These are phyloP conservation scores for Amphipyra tragopoginis DNA, from an alignment of 2,888 invertebrate species.

Conservation along the genomic window DNA sequence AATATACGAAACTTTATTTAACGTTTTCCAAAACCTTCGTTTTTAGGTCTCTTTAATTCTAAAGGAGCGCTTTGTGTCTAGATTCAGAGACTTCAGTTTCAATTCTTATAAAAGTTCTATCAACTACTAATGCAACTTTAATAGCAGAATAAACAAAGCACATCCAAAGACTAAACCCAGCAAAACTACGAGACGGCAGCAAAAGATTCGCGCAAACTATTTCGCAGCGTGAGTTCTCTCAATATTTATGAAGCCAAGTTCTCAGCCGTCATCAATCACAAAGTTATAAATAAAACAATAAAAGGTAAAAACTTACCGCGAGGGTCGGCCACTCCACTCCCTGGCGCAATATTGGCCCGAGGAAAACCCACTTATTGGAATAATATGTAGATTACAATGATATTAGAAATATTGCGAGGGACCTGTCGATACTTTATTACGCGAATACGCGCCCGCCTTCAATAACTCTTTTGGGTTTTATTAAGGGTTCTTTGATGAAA, in stretches of 20 bases:
- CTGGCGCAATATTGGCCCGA: constrained; percentile 81
- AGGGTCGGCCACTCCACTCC: constrained; percentile 82
- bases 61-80: not conserved
- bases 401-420: constrained; percentile 83
- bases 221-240: constrained; percentile 81
- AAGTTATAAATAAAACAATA: constrained; percentile 90
- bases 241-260: constrained; percentile 89
- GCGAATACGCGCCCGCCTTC: constrained; percentile 50
- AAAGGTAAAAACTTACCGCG: constrained; percentile 87
- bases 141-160: constrained; percentile 36
- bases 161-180: constrained; percentile 51
- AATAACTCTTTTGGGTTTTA: constrained; percentile 72
- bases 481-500: constrained; percentile 42
- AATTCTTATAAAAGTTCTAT: not conserved
- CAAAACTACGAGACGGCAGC: constrained; percentile 53
- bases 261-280: constrained; percentile 88
- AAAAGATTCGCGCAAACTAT: constrained; percentile 72
- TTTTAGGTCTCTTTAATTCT: too few species aligned
- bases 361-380: constrained; percentile 88
- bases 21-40: too few species aligned
- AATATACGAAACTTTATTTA: too few species aligned
- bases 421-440: constrained; percentile 79
- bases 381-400: constrained; percentile 89
- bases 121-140: constrained; percentile 27
- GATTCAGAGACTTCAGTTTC: not conserved